Conservation (phyloP, 2,888 invertebrate genomes). For the Temnothorax ravouxi region DNA sequence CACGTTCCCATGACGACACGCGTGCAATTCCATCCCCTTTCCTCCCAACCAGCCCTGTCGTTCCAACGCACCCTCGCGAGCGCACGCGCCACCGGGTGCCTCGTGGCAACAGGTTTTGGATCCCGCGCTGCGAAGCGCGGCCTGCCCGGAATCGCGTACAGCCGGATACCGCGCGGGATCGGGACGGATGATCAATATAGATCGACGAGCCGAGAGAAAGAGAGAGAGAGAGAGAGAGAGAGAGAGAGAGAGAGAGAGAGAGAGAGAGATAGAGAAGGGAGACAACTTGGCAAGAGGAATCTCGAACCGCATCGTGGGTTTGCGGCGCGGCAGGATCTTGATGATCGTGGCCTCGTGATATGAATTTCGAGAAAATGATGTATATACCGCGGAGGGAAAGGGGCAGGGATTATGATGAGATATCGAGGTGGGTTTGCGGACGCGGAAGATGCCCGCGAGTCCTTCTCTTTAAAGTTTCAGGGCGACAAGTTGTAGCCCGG, state of each 20-base stretch:
- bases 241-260: background rate
- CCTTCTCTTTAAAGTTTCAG: background rate
- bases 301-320: background rate
- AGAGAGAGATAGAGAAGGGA: background rate
- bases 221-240: background rate
- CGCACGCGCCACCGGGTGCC: slow-evolving; percentile 52
- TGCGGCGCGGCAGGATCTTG: slow-evolving; percentile 17
- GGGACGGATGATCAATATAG: slow-evolving; percentile 23
- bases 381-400: background rate
- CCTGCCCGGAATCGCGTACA: slow-evolving; percentile 13
- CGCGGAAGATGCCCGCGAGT: background rate
- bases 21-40: slow-evolving; percentile 68
- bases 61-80: slow-evolving; percentile 67
- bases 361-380: slow-evolving; percentile 39
- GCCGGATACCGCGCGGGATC: slow-evolving; percentile 31
- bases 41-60: slow-evolving; percentile 13
- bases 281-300: slow-evolving; percentile 29
- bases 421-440: slow-evolving; percentile 16
- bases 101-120: slow-evolving; percentile 73
- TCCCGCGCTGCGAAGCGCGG: slow-evolving; percentile 40
- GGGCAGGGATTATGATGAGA: slow-evolving; percentile 33
- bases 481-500: background rate
- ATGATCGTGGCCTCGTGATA: slow-evolving; percentile 31
- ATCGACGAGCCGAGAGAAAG: slow-evolving; percentile 9
- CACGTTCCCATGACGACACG: slow-evolving; percentile 77